Evolutionary conservation across 2,797 vertebrate genomes (phyloP).

Genomic region (Carapus acus): DNA sequence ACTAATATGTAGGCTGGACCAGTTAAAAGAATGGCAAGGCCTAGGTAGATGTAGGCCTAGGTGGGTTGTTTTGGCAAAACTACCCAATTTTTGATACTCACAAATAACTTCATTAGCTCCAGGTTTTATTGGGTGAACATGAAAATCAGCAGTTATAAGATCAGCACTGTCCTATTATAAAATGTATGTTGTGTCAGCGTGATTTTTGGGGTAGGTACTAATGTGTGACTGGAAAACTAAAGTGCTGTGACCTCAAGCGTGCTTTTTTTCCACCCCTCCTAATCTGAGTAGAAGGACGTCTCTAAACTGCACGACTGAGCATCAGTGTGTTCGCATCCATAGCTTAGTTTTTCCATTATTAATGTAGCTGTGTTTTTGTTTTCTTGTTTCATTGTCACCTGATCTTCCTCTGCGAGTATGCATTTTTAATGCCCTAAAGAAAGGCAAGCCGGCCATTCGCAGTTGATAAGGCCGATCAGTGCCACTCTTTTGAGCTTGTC

Average conservation of each 20-base stretch:
- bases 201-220: background rate
- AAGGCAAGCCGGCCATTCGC: conserved; percentile 54
- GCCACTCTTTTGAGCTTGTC: conserved; percentile 27
- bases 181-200: background rate
- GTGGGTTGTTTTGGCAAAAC: conserved; percentile 24
- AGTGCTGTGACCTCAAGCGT: background rate
- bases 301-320: background rate
- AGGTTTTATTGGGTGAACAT: too few species aligned
- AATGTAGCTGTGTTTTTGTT: conserved; percentile 65
- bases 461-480: conserved; percentile 42
- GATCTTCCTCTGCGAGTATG: conserved; percentile 57
- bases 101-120: too few species aligned
- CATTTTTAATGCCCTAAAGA: conserved; percentile 67
- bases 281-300: conserved; percentile 20
- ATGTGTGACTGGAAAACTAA: conserved; percentile 12
- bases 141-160: too few species aligned
- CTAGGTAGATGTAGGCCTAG: conserved; percentile 9
- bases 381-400: conserved; percentile 62
- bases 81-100: too few species aligned
- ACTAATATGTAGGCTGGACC: conserved; percentile 32
- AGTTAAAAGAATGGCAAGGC: conserved; percentile 27
- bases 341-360: conserved; percentile 59
- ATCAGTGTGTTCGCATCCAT: conserved; percentile 11
- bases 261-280: conserved; percentile 6
- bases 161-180: background rate